Evolutionary conservation across 2,797 vertebrate genomes (phyloP), one percentile per base, ranked within the genome.

Genomic region (Gallinago solitaria): DNA sequence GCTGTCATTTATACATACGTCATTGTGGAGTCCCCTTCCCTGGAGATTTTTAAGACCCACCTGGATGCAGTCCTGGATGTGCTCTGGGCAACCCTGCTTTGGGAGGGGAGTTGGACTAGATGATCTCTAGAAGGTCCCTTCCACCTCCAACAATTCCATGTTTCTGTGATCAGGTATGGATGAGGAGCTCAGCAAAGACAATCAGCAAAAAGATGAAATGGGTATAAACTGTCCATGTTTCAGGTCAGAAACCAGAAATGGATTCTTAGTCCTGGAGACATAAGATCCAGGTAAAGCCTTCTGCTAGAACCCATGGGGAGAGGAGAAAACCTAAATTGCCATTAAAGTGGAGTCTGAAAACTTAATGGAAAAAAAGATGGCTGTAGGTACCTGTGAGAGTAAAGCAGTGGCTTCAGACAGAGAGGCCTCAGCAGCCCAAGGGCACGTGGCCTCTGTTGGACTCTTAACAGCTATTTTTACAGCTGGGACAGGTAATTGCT

Each of bases 401-500:
- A 73, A 65, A 83, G 47, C 27, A 28, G 51, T 30, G 51, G 56
- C 56, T 56, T 76, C 71, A 60, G 28, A 20, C 21, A 12, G 19
- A 9, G 45, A 27, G 53, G 16, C n/a, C 54, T 65, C 23, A 7
- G 68, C 37, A 68, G 65, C 33, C 25, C 48, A 45, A 2, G 0
- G 0, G 71, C 61, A 61, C 30, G 5, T 12, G 41, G 63, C 32
- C 12, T 81, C 90, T 91, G 64, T 50, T 83, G 50, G 24, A 90
- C 33, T 9, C 53, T 41, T 57, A 39, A 39, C 39, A 39, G 39
- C 39, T 86, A 91, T 91, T 92, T 92, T 90, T 96, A 86, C 91
- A 95, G 84, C 82, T 81, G 73, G n/a, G 39, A 80, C 57, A 87
- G 73, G 80, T 83, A 97, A 83, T 92, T 90, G 82, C 69, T 43